phyloP scores from a whole-genome alignment of 2,113 vertebrate species.

The Nycticryphes semicollaris region DNA sequence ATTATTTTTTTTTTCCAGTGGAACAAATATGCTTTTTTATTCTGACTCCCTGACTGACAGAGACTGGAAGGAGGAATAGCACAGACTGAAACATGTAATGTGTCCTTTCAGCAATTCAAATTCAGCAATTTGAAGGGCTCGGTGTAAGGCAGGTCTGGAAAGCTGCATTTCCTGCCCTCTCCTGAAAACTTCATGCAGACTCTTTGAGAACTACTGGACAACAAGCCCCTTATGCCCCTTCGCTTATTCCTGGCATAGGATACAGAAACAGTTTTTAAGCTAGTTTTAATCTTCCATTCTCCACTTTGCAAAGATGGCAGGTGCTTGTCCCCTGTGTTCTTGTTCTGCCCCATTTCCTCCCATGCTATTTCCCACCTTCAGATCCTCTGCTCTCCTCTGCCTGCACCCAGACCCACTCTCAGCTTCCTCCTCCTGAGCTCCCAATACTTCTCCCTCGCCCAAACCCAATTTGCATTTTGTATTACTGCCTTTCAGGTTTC shows the following conservation, averaged over 20 bases:
- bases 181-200: not conserved
- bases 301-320: not conserved
- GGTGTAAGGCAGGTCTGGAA: not conserved
- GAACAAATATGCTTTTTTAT: not conserved
- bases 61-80: not conserved
- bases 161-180: not conserved
- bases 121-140: not conserved
- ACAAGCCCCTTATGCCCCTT: not conserved
- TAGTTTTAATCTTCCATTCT: not conserved
- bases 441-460: not conserved
- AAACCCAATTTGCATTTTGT: not conserved
- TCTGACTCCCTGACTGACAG: not conserved
- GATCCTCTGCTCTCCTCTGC: not conserved
- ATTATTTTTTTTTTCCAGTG: not conserved
- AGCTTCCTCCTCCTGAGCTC: not conserved
- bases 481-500: not conserved
- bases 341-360: not conserved
- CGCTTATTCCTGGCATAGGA: not conserved
- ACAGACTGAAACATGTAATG: not conserved
- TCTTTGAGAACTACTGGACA: not conserved
- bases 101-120: not conserved
- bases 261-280: not conserved
- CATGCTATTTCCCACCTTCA: not conserved
- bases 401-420: not conserved
- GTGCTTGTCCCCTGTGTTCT: not conserved